Evolutionary conservation across 2,113 vertebrate species (phyloP).

Genomic region (Pteronura brasiliensis): DNA sequence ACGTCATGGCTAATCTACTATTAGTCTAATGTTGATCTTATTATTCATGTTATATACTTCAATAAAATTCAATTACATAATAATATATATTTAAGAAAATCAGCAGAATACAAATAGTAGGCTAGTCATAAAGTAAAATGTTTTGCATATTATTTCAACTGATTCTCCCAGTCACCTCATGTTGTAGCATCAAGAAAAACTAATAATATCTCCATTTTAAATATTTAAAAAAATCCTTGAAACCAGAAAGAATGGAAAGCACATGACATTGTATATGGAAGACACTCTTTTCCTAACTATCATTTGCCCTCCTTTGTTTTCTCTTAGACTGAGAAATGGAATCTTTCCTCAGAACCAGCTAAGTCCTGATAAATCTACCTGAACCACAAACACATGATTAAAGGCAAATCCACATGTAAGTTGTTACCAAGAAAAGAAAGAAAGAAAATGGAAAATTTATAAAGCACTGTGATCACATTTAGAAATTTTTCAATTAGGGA

Average conservation of each 20-base stretch:
- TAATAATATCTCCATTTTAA: background rate
- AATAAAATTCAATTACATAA: background rate
- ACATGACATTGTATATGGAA: rapidly evolving
- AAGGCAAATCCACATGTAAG: background rate
- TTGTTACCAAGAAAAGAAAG: background rate
- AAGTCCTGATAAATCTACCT: background rate
- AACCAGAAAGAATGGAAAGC: background rate
- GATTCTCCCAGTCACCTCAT: background rate
- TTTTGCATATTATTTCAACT: background rate
- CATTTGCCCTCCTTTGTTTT: background rate
- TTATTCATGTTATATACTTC: background rate
- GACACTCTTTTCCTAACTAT: background rate
- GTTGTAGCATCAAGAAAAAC: background rate
- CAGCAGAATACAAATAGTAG: background rate
- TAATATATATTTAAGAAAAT: background rate
- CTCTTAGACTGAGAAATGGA: background rate
- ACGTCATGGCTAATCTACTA: background rate
- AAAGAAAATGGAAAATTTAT: background rate
- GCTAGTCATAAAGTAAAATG: background rate
- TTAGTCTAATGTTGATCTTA: background rate
- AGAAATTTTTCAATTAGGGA: conserved; percentile 43
- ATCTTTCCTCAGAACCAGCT: background rate
- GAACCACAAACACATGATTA: background rate
- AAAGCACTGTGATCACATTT: conserved; percentile 43
- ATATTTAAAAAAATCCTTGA: background rate